Evolutionary conservation across 1,140 invertebrate genomes (phyloP), one percentile per base, ranked within the genome.

Genomic region (Rhopalosiphum maidis): DNA sequence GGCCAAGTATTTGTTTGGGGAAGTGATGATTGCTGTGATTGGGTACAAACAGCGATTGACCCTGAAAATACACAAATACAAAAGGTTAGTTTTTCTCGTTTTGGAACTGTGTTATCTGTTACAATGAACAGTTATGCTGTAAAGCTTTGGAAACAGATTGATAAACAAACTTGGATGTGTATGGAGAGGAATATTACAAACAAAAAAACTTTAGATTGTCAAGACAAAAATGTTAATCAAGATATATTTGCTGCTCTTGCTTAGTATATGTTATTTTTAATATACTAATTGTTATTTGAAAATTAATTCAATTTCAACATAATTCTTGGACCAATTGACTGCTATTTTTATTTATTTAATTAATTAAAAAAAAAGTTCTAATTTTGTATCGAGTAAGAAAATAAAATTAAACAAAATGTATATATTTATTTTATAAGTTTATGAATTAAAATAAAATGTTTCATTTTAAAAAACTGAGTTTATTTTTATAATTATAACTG

Each of bases 111-210:
- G 94, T 95, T 99, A 46, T 98, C 99, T 41, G 98, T 99, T 2
- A 99, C 98, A 92, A 98, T 99, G 41, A 99, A 99, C 25, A 99
- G 99, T 95, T 99, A 99, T 95, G 99, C 99, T 96, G 98, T 99
- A 18, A 98, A 97, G 90, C 95, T 99, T n/a, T 99, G 98, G 98
- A 98, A 98, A 94, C 98, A 99, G 95, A 98, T 97, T 94, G 96
- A 97, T 41, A 98, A 99, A 95, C 97, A 98, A 30, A 97, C 98
- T 94, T 99, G 98, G 98, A 96, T 97, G 93, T 98, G 98, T 95
- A 98, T 99, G 93, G 77, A 93, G 43, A 86, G 22, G 21, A 86
- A 54, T 41, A 85, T 92, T 77, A 4, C 60, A n/a, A 55, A 41
- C 22, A 85, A 6, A 85, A 30, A 93, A 54, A 85, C 51, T 8